A percentile compares a stretch with the other conserved stretches of the same genome.
Evolutionary conservation across 2,113 vertebrate species (phyloP).

Genomic region (Panthera leo): DNA sequence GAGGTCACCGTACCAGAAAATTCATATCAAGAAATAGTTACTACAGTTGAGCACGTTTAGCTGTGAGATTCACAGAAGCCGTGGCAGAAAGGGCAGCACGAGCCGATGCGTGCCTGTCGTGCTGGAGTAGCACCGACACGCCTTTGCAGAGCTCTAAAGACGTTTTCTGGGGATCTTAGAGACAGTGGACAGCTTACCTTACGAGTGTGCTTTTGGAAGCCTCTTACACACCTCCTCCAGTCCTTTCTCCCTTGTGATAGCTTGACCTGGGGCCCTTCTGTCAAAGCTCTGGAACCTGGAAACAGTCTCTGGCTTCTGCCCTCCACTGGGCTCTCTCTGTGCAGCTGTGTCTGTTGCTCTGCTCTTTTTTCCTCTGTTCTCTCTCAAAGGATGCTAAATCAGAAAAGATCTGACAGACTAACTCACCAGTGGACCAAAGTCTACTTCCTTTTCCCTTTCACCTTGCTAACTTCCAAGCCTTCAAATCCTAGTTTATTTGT

Average conservation of each 20-base stretch:
- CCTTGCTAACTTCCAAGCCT: not conserved
- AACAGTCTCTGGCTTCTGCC: not conserved
- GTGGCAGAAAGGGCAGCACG: not conserved
- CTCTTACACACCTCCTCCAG: not conserved
- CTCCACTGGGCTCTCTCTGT: not conserved
- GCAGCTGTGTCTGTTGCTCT: not conserved
- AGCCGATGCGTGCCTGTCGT: not conserved
- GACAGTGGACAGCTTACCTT: not conserved
- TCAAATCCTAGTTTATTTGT: not conserved
- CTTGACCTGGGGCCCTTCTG: not conserved
- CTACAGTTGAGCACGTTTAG: not conserved
- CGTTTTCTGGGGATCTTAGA: not conserved
- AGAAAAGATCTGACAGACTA: not conserved
- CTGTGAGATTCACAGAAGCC: not conserved
- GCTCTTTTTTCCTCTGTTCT: not conserved
- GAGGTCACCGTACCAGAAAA: not conserved
- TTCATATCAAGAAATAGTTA: not conserved
- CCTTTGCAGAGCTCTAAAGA: not conserved
- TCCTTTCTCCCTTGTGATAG: not conserved
- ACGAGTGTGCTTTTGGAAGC: not conserved
- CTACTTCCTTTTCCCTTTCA: not conserved
- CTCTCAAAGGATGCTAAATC: not conserved
- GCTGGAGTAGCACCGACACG: not conserved
- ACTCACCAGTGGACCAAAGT: not conserved
- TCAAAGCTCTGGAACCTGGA: not conserved